Evolutionary conservation across 2,113 vertebrate genomes (phyloP).

Genomic region (Hippocampus abdominalis): DNA sequence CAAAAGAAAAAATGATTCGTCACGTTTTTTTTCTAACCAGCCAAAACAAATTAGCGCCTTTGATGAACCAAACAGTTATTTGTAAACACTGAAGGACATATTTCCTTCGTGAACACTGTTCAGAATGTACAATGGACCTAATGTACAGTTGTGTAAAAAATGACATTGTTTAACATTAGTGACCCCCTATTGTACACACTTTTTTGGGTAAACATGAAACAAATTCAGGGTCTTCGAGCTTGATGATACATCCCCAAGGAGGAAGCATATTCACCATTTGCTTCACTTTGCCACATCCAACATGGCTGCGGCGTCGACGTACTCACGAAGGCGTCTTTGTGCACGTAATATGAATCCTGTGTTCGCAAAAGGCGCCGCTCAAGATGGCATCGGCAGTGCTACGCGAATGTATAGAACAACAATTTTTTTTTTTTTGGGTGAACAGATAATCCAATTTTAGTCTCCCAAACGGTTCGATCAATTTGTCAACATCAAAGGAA

Average conservation of each 20-base stretch:
- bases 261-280: too few species aligned
- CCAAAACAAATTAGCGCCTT: background rate
- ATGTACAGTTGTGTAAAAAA: background rate
- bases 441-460: background rate
- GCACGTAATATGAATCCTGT: too few species aligned
- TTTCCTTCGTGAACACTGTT: background rate
- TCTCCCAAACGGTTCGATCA: background rate
- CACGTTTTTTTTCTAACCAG: constrained; percentile 12
- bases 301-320: too few species aligned
- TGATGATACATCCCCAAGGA: too few species aligned
- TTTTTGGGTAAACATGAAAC: background rate
- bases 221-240: background rate
- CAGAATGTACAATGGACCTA: background rate
- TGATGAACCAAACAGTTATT: background rate
- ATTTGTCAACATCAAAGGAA: background rate
- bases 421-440: background rate
- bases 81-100: too few species aligned
- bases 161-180: background rate
- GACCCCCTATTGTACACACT: too few species aligned
- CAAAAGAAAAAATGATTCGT: too few species aligned
- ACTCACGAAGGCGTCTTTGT: too few species aligned
- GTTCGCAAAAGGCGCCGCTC: too few species aligned
- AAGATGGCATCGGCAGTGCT: too few species aligned
- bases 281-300: too few species aligned
- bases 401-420: background rate